Evolutionary conservation across 2,113 vertebrate species (phyloP).

Genomic region (Camelus dromedarius): DNA sequence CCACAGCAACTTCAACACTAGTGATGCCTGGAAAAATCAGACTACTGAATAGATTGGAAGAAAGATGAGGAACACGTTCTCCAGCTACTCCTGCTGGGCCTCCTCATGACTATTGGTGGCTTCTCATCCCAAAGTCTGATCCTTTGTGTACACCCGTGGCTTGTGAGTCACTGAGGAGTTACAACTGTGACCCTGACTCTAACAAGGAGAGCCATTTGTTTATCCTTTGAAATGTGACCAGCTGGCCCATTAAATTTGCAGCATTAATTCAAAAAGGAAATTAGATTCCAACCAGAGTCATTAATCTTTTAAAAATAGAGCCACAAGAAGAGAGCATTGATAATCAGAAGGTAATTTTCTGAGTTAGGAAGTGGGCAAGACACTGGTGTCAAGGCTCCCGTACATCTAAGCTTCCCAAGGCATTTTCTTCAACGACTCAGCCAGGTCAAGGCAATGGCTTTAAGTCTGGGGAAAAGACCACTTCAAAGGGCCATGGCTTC

Average conservation of each 20-base stretch:
- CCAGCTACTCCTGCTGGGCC: fast-evolving
- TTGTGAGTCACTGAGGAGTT: conserved; percentile 68
- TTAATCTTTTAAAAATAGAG: conserved; percentile 70
- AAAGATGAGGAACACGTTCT: fast-evolving
- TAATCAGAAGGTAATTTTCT: conserved; percentile 70
- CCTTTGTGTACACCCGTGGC: neutral
- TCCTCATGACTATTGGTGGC: neutral
- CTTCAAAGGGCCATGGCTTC: conserved; percentile 55
- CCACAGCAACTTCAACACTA: neutral
- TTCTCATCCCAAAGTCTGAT: neutral
- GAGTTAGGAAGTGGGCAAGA: conserved; percentile 71
- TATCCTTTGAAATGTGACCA: conserved; percentile 68
- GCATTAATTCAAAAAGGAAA: conserved; percentile 80
- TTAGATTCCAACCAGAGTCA: conserved; percentile 71
- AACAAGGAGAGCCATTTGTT: conserved; percentile 60
- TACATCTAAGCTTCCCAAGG: neutral
- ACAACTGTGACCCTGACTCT: conserved; percentile 35
- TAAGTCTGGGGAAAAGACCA: conserved; percentile 1
- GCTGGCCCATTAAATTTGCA: conserved; percentile 71
- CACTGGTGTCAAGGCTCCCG: neutral
- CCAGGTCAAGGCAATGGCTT: neutral
- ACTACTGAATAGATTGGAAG: neutral
- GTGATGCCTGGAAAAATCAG: neutral
- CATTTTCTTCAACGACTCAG: neutral
- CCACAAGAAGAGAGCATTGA: conserved; percentile 52